A percentile compares a stretch with the other conserved stretches of the same genome.
phyloP scores from a whole-genome alignment of 2,113 vertebrate species.

The Climacteris rufus region DNA sequence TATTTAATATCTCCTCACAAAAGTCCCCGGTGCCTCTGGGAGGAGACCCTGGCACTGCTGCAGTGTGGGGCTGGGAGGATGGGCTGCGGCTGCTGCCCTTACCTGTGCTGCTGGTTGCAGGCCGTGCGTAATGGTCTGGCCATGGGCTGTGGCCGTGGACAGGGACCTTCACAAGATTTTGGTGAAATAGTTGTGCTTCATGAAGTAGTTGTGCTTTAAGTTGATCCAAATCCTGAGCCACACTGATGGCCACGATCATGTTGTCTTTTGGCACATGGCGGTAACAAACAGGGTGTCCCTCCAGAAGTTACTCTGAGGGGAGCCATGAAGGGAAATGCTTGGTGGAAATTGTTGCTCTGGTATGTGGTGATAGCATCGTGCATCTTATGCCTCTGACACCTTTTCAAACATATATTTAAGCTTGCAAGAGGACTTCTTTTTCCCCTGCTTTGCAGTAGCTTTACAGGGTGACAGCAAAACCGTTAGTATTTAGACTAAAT shows the following conservation, averaged over 20 bases:
- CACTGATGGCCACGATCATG: accelerated
- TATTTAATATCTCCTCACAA: background rate
- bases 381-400: background rate
- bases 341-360: background rate
- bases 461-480: background rate
- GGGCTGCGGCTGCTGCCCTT: background rate
- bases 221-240: background rate
- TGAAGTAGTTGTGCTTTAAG: too few species aligned
- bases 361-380: background rate
- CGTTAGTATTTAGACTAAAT: background rate
- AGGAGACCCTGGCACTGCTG: background rate
- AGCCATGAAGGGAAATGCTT: accelerated
- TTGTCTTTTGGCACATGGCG: accelerated
- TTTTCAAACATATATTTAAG: background rate
- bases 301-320: background rate
- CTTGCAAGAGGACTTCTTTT: background rate
- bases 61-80: background rate
- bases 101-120: accelerated
- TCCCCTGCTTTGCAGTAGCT: background rate
- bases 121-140: background rate
- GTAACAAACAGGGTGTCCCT: accelerated
- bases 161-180: background rate
- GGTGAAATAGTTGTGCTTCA: too few species aligned
- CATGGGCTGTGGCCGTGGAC: background rate
- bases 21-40: background rate